phyloP scores from a whole-genome alignment of 1,140 invertebrate genomes.

The Penaeus vannamei region DNA sequence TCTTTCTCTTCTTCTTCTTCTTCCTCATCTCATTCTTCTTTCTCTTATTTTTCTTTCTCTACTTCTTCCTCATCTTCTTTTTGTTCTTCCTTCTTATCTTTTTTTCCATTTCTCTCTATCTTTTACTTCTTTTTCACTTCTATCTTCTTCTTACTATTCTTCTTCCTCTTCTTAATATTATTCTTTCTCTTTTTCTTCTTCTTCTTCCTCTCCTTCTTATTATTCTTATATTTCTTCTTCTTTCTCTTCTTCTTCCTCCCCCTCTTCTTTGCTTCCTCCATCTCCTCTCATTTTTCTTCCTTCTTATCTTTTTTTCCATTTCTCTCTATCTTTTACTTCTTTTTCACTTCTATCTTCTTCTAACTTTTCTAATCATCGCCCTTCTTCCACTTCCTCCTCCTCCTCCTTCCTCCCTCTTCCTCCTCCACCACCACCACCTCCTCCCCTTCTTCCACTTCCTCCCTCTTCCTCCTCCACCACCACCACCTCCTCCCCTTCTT shows the following conservation, averaged over 20 bases:
- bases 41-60: background rate
- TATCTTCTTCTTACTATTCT: background rate
- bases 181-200: background rate
- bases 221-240: background rate
- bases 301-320: background rate
- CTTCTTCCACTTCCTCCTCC: background rate
- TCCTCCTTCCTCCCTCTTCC: background rate
- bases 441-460: no score
- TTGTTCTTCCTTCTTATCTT: background rate
- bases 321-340: no score
- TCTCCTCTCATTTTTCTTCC: background rate
- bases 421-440: no score
- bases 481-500: no score
- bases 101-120: background rate
- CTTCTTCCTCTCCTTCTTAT: background rate
- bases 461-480: no score
- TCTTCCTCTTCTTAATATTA: background rate
- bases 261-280: background rate
- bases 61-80: background rate
- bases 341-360: background rate
- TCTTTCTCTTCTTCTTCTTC: background rate
- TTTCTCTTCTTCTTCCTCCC: no score
- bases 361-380: no score
- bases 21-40: constrained; percentile 3
- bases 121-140: background rate